A percentile compares a stretch with the other conserved stretches of the same genome.
Conservation (phyloP, 2,888 invertebrate genomes). For the Drosophila prostipennis region DNA sequence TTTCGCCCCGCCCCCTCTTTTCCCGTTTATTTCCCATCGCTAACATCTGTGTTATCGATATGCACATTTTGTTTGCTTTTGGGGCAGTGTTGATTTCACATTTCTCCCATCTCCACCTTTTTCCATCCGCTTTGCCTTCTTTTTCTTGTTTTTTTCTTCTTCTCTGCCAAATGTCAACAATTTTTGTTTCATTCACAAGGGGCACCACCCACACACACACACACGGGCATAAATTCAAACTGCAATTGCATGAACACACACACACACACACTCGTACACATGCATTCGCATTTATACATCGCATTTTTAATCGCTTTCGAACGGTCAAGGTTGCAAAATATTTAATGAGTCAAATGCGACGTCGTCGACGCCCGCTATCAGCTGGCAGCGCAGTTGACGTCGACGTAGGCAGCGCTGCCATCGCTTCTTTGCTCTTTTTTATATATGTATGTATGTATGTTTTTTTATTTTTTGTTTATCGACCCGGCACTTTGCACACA, state of each 20-base stretch:
- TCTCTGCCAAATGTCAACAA: slow-evolving; percentile 32
- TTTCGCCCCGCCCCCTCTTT: no score
- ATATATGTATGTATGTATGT: neutral
- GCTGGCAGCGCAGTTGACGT: slow-evolving; percentile 42
- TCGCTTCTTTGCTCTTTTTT: slow-evolving; percentile 16
- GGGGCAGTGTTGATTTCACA: slow-evolving; percentile 4
- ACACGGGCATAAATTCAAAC: neutral
- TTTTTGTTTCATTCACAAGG: slow-evolving; percentile 48
- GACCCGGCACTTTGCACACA: slow-evolving; percentile 35
- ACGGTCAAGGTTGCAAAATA: slow-evolving; percentile 82
- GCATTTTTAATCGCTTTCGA: slow-evolving; percentile 76
- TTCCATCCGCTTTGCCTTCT: no score
- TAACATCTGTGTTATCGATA: neutral
- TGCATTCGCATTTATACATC: slow-evolving; percentile 34
- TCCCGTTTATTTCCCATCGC: no score
- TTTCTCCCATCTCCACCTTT: neutral
- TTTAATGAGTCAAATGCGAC: slow-evolving; percentile 77
- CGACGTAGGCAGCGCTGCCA: slow-evolving; percentile 21
- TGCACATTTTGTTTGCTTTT: slow-evolving; percentile 1
- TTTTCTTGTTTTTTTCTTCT: neutral
- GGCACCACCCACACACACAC: slow-evolving; percentile 8
- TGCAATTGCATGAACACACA: slow-evolving; percentile 6
- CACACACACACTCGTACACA: slow-evolving; percentile 14
- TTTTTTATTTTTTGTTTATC: slow-evolving; percentile 30
- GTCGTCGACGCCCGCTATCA: slow-evolving; percentile 48